Percentiles rank a stretch among this genome's conserved stretches.
Evolutionary conservation across 2,888 invertebrate species (phyloP).

Genomic region (Griposia aprilina): DNA sequence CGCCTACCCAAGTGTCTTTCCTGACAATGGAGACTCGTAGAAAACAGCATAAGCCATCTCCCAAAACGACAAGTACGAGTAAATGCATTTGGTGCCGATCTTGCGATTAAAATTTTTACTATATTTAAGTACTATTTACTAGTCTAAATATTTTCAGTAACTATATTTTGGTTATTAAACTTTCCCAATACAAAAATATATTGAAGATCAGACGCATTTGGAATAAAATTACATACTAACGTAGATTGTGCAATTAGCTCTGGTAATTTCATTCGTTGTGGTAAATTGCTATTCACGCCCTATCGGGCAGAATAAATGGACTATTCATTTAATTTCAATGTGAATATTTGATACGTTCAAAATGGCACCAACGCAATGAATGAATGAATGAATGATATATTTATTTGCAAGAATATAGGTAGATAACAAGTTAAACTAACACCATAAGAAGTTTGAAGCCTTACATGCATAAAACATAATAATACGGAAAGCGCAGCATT

Average conservation of each 20-base stretch:
- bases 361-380: background rate
- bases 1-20: too few species aligned
- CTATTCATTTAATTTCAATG: slow-evolving; percentile 6
- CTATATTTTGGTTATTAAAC: background rate
- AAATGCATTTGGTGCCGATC: background rate
- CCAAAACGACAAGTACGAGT: too few species aligned
- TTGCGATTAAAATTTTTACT: background rate
- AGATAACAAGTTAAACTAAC: too few species aligned
- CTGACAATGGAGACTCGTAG: too few species aligned
- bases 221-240: background rate
- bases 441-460: background rate
- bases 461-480: background rate
- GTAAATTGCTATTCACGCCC: background rate
- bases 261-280: slow-evolving; percentile 12
- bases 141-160: background rate
- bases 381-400: too few species aligned
- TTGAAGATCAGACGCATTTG: background rate
- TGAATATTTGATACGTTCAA: background rate
- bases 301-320: background rate
- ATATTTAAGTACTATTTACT: too few species aligned
- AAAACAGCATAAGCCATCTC: too few species aligned
- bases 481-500: slow-evolving; percentile 2
- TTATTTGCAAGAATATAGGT: too few species aligned
- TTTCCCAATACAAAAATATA: background rate
- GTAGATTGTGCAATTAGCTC: slow-evolving; percentile 5